Conservation (phyloP, 2,888 invertebrate species). For the Diarsia brunnea region DNA sequence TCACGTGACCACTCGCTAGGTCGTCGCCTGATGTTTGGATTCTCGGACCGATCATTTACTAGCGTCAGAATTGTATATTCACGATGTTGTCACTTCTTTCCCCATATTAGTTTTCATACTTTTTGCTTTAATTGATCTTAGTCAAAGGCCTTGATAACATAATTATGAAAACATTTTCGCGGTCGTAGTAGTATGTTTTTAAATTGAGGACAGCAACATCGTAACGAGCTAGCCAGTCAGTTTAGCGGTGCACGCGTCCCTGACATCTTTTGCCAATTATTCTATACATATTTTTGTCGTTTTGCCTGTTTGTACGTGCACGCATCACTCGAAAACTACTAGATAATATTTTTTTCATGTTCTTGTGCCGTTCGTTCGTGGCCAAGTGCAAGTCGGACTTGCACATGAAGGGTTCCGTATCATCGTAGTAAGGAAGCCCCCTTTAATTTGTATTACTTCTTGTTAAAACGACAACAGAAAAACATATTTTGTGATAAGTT, state of each 20-base stretch:
- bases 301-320: not conserved
- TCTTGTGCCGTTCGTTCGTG: no score
- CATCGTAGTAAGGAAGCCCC: no score
- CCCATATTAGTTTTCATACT: not conserved
- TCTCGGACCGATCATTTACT: constrained; percentile 11
- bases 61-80: not conserved
- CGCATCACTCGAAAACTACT: not conserved
- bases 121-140: not conserved
- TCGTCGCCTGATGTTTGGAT: constrained; percentile 28
- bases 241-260: not conserved
- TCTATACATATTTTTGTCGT: no score
- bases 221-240: not conserved
- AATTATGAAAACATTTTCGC: not conserved
- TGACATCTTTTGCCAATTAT: not conserved
- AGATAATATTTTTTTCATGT: not conserved
- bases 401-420: no score
- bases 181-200: not conserved
- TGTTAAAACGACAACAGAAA: no score
- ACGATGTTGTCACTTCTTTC: not conserved
- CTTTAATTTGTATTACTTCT: no score
- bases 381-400: no score
- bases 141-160: not conserved
- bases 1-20: constrained; percentile 33
- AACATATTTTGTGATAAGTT: no score
- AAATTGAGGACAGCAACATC: not conserved